Evolutionary conservation across 1,140 invertebrate genomes (phyloP).

Genomic region (Galendromus occidentalis): DNA sequence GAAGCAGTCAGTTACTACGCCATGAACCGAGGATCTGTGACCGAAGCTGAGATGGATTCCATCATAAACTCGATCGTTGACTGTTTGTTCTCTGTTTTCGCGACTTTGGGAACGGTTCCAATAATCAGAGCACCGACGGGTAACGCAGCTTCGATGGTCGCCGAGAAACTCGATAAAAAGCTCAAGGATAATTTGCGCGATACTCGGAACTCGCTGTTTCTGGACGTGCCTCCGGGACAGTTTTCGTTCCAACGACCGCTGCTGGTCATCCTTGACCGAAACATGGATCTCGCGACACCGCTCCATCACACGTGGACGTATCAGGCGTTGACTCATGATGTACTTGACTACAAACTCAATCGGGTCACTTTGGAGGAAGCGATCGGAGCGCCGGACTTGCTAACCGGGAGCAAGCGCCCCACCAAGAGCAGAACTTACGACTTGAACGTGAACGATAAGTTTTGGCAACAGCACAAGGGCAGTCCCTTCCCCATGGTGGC

Average conservation of each 20-base stretch:
- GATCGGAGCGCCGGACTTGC: conserved; percentile 23
- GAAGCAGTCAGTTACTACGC: conserved; percentile 83
- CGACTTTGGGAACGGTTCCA: conserved; percentile 76
- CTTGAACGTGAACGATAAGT: conserved; percentile 61
- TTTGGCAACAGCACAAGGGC: conserved; percentile 82
- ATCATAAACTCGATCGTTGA: conserved; percentile 90
- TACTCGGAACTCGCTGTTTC: conserved; percentile 80
- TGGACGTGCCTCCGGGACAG: background rate
- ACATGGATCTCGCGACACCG: conserved; percentile 88
- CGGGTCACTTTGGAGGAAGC: conserved; percentile 54
- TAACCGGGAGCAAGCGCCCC: conserved; percentile 23
- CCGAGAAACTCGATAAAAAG: conserved; percentile 90
- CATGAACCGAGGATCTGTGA: conserved; percentile 80
- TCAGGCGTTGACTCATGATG: conserved; percentile 86
- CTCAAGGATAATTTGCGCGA: conserved; percentile 88
- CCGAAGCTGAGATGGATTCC: conserved; percentile 82
- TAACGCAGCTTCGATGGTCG: conserved; percentile 95
- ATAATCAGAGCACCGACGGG: conserved; percentile 84
- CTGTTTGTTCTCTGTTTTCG: conserved; percentile 90
- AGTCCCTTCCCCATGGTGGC: conserved; percentile 92
- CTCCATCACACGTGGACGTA: conserved; percentile 99
- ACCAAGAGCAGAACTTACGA: conserved; percentile 72
- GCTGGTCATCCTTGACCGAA: conserved; percentile 77
- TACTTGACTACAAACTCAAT: conserved; percentile 74
- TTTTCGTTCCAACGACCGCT: conserved; percentile 66